Evolutionary conservation across 1,140 invertebrate genomes (phyloP).

Genomic region (Halesus radiatus): DNA sequence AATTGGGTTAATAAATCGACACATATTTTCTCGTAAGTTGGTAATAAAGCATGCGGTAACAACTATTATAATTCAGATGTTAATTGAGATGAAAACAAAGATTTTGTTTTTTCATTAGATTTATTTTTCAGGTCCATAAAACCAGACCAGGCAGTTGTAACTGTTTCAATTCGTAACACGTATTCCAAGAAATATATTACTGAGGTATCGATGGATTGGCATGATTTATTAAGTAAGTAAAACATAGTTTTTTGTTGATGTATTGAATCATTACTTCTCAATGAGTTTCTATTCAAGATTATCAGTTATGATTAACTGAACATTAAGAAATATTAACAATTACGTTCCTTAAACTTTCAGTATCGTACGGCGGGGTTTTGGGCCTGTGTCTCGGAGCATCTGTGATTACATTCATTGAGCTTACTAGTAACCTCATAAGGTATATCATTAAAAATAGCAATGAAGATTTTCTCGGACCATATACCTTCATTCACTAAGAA

Average conservation of each 20-base stretch:
- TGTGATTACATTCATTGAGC: constrained; percentile 25
- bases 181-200: constrained; percentile 35
- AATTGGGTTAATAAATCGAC: constrained; percentile 2
- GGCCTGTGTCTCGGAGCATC: constrained; percentile 34
- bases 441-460: not conserved
- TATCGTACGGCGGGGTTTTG: constrained; percentile 15
- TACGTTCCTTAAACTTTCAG: constrained; percentile 21
- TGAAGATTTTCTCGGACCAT: not conserved
- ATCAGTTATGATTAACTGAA: too few relatives aligned
- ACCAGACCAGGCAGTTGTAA: constrained; percentile 23
- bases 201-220: constrained; percentile 44
- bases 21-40: not conserved
- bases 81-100: too few relatives aligned
- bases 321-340: too few relatives aligned
- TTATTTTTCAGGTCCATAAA: constrained; percentile 17
- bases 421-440: not conserved
- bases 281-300: too few relatives aligned
- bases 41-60: too few relatives aligned
- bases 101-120: not conserved
- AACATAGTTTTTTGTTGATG: not conserved
- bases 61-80: too few relatives aligned
- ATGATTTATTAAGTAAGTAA: constrained; percentile 37
- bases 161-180: constrained; percentile 23
- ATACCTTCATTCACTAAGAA: not conserved
- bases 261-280: too few relatives aligned